A percentile compares a stretch with the other conserved stretches of the same genome.
phyloP scores from a whole-genome alignment of 2,888 invertebrate species.

The Macrosiphum euphorbiae region DNA sequence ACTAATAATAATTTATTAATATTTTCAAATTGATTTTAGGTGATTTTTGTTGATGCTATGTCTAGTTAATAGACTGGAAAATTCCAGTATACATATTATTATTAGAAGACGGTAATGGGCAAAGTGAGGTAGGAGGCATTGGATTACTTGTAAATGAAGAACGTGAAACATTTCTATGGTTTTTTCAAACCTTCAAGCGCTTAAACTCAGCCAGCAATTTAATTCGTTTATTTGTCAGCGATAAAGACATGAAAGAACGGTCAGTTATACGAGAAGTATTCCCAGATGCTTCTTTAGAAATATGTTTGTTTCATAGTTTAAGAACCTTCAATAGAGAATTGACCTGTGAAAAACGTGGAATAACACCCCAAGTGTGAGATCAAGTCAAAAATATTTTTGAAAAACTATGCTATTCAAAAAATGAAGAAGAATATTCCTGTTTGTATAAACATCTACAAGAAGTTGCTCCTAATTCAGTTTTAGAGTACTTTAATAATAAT shows the following conservation, averaged over 20 bases:
- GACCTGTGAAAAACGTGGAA: background rate
- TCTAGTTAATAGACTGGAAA: background rate
- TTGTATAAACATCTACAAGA: background rate
- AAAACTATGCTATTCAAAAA: background rate
- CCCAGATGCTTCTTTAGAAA: background rate
- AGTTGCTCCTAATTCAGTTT: background rate
- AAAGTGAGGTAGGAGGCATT: background rate
- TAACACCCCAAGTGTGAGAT: background rate
- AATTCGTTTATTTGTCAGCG: background rate
- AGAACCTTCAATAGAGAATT: background rate
- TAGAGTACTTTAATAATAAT: background rate
- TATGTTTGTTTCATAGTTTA: constrained; percentile 1
- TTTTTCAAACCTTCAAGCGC: background rate
- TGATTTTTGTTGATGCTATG: background rate
- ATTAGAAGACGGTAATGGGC: background rate
- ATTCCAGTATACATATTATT: background rate
- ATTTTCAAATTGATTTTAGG: background rate
- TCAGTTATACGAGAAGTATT: constrained; percentile 19
- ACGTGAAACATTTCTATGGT: background rate
- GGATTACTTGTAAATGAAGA: background rate
- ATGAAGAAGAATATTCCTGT: background rate
- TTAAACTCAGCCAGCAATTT: background rate
- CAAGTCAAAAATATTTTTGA: constrained; percentile 18
- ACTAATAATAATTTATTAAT: background rate
- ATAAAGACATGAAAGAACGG: background rate